phyloP scores from a whole-genome alignment of 2,113 vertebrate species.

The Thomomys bottae region DNA sequence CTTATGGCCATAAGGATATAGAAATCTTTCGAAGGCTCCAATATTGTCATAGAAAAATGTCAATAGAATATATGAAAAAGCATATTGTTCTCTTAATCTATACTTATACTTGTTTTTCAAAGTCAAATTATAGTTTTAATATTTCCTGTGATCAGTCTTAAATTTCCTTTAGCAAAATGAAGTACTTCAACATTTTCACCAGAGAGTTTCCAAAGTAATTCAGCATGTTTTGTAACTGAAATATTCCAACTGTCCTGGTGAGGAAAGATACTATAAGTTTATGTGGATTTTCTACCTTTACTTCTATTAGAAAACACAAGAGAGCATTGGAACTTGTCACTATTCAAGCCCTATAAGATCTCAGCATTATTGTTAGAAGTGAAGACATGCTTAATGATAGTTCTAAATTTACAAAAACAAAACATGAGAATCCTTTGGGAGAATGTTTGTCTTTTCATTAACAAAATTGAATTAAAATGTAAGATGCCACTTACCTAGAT shows the following conservation, averaged over 20 bases:
- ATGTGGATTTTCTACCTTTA: neutral
- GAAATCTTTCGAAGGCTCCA: neutral
- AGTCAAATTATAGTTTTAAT: neutral
- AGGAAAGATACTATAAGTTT: neutral
- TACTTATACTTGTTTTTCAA: neutral
- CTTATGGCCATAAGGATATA: neutral
- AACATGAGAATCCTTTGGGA: neutral
- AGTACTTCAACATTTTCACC: neutral
- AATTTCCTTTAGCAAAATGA: neutral
- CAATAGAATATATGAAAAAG: neutral
- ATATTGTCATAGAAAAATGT: neutral
- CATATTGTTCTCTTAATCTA: neutral
- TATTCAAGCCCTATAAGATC: neutral
- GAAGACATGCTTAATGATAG: neutral
- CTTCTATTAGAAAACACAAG: neutral
- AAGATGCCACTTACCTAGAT: neutral
- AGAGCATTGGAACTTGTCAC: neutral
- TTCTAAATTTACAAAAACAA: slow-evolving; percentile 26
- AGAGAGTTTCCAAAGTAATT: neutral
- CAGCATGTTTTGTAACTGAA: neutral
- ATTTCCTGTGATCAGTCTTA: neutral
- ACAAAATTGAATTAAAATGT: slow-evolving; percentile 19
- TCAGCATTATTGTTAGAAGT: neutral
- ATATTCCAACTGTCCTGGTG: neutral
- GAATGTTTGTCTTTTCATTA: neutral